These are phyloP conservation scores for Patella depressa DNA, from an alignment of 2,888 invertebrate species.

Conservation along the genomic window DNA sequence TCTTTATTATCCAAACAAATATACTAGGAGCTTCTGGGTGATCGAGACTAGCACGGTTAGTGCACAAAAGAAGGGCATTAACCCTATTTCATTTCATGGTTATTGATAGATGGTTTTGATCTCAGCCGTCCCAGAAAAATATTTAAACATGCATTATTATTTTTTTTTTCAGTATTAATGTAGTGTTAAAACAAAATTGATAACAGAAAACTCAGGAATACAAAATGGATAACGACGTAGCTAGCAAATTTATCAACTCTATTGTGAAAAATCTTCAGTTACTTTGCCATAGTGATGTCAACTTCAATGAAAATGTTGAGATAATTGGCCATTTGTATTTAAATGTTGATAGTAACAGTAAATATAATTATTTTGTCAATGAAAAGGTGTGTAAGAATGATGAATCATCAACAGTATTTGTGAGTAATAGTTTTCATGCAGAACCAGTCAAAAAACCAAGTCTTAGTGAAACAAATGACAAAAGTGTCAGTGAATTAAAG, in stretches of 20 bases:
- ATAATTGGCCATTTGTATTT: constrained; percentile 40
- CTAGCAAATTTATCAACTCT: constrained; percentile 39
- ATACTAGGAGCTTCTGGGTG: too few species aligned
- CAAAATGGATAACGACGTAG: constrained; percentile 38
- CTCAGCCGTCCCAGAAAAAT: too few species aligned
- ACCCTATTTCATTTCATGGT: too few species aligned
- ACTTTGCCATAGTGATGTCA: constrained; percentile 39
- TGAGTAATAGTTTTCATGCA: constrained; percentile 42
- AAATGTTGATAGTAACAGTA: constrained; percentile 36
- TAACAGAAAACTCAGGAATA: neutral
- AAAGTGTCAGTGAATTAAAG: too few species aligned
- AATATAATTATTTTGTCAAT: constrained; percentile 39
- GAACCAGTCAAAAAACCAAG: neutral
- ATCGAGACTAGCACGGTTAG: too few species aligned
- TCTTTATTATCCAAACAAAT: too few species aligned
- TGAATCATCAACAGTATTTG: constrained; percentile 36
- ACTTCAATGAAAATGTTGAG: constrained; percentile 39
- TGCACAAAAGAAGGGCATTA: too few species aligned
- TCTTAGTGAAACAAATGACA: neutral
- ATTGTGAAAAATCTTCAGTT: constrained; percentile 38
- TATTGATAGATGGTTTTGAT: too few species aligned
- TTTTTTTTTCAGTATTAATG: too few species aligned
- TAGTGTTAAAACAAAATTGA: too few species aligned
- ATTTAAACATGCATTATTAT: too few species aligned
- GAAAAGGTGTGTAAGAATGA: constrained; percentile 43